Evolutionary conservation across 2,797 vertebrate species (phyloP).

Genomic region (Enteromius viviparus): DNA sequence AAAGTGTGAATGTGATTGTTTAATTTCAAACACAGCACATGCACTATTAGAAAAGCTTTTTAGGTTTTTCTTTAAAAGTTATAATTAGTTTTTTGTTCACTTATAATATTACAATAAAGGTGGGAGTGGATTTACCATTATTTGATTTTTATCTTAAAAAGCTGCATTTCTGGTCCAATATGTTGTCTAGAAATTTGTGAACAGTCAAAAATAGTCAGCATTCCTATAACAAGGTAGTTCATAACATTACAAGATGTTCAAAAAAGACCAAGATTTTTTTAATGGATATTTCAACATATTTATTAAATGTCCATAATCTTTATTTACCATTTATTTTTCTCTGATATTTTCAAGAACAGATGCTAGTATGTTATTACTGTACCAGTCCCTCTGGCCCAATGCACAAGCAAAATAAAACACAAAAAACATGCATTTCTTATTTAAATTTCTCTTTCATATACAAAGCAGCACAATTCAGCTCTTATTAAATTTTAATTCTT

Average conservation of each 20-base stretch:
- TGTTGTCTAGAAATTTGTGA: background rate
- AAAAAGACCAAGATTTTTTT: background rate
- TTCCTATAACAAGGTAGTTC: background rate
- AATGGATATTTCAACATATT: slow-evolving; percentile 36
- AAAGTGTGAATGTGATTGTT: background rate
- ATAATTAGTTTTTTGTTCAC: background rate
- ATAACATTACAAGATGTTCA: background rate
- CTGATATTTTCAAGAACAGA: slow-evolving; percentile 22
- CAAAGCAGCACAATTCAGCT: slow-evolving; percentile 46
- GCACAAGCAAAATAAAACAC: slow-evolving; percentile 48
- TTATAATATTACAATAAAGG: background rate
- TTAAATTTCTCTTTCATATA: slow-evolving; percentile 47
- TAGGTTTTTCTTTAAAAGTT: background rate
- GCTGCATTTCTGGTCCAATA: background rate
- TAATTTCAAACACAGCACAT: background rate
- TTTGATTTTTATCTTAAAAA: background rate
- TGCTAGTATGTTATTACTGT: slow-evolving; percentile 48
- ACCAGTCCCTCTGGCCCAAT: slow-evolving; percentile 21
- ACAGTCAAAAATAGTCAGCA: background rate
- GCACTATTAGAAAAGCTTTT: background rate
- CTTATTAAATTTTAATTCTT: slow-evolving; percentile 32
- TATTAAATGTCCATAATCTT: slow-evolving; percentile 52
- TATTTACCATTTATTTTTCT: slow-evolving; percentile 33
- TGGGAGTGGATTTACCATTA: too few relatives aligned
- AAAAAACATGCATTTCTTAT: slow-evolving; percentile 44